phyloP scores from a whole-genome alignment of 2,113 vertebrate genomes.

The Saimiri boliviensis region DNA sequence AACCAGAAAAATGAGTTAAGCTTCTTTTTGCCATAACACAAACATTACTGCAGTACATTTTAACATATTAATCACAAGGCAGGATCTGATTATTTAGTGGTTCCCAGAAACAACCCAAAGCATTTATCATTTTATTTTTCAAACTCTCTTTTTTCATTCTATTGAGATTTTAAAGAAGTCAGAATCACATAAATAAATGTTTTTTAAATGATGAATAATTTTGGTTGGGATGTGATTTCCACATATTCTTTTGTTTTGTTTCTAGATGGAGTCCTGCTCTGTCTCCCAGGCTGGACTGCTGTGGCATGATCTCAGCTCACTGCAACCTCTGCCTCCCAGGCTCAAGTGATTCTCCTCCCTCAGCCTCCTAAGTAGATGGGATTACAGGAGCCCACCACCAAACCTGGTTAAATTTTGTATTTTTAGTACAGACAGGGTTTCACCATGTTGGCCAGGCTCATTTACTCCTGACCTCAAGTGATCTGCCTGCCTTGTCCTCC shows the following conservation, averaged over 20 bases:
- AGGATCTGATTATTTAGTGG: constrained; percentile 77
- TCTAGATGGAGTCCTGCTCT: no score
- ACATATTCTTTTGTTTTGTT: neutral
- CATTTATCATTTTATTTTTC: constrained; percentile 71
- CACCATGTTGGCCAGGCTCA: no score
- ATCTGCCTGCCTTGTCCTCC: no score
- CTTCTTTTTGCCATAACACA: constrained; percentile 68
- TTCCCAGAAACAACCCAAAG: constrained; percentile 74
- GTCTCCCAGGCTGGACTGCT: no score
- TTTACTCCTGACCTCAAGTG: no score
- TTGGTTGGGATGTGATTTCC: constrained; percentile 72
- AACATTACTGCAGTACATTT: constrained; percentile 71
- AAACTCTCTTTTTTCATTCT: constrained; percentile 54
- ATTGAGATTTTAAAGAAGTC: constrained; percentile 71
- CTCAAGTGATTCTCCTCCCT: no score
- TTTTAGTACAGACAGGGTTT: no score
- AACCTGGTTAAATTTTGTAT: no score
- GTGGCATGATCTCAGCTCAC: no score
- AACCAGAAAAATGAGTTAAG: constrained; percentile 57
- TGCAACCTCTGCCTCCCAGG: no score
- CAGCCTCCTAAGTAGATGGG: no score
- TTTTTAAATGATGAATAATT: constrained; percentile 66
- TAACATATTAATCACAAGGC: constrained; percentile 77
- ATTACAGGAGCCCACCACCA: no score
- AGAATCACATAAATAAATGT: constrained; percentile 76